Evolutionary conservation across 2,888 invertebrate genomes (phyloP).

Genomic region (Troides aeacus): DNA sequence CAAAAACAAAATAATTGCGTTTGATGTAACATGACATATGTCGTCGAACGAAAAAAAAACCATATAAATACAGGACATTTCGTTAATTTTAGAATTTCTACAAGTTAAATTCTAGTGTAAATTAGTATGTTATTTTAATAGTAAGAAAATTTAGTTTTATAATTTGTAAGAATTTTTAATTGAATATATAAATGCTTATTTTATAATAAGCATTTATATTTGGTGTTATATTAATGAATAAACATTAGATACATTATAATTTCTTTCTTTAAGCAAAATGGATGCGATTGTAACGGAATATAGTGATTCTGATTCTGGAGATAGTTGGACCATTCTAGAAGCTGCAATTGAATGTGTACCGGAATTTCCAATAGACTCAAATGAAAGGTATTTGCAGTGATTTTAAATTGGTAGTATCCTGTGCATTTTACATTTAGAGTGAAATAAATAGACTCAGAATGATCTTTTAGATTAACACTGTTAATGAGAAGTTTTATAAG

Average conservation of each 20-base stretch:
- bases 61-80: slow-evolving; percentile 49
- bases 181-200: not conserved
- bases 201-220: not conserved
- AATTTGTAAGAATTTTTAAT: slow-evolving; percentile 22
- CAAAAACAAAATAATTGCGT: slow-evolving; percentile 39
- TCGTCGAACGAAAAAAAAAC: slow-evolving; percentile 47
- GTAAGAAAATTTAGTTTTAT: slow-evolving; percentile 2
- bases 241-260: slow-evolving; percentile 15
- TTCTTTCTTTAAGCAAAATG: slow-evolving; percentile 46
- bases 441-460: too few species aligned
- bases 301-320: slow-evolving; percentile 77
- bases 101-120: slow-evolving; percentile 48
- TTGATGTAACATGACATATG: slow-evolving; percentile 43
- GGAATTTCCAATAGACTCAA: slow-evolving; percentile 45
- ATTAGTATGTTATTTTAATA: slow-evolving; percentile 7
- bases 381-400: slow-evolving; percentile 44
- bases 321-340: slow-evolving; percentile 75
- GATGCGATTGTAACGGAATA: slow-evolving; percentile 59
- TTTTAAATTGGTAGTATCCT: not conserved
- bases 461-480: too few species aligned
- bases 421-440: too few species aligned
- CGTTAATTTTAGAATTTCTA: slow-evolving; percentile 42
- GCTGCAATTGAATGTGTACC: slow-evolving; percentile 50
- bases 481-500: too few species aligned
- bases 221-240: slow-evolving; percentile 14